Percentiles rank a stretch among this genome's conserved stretches.
phyloP scores from a whole-genome alignment of 1,140 invertebrate genomes.

The Samia ricini region DNA sequence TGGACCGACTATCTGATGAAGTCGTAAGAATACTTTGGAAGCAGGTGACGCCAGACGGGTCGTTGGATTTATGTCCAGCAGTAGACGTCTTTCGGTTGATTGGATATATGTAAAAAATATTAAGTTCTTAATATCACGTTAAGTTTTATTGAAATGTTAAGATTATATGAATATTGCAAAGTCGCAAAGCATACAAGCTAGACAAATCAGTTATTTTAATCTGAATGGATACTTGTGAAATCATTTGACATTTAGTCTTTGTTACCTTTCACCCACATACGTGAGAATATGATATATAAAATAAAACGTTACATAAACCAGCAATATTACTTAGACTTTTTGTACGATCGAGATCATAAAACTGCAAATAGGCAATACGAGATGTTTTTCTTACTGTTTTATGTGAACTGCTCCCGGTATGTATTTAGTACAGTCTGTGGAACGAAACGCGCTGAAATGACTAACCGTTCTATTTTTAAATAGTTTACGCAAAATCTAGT shows the following conservation, averaged over 20 bases:
- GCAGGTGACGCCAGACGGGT: too few species aligned
- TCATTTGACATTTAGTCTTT: not conserved
- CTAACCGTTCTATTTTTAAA: constrained; percentile 20
- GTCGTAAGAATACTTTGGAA: too few species aligned
- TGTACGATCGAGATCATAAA: constrained; percentile 12
- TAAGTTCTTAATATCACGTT: too few species aligned
- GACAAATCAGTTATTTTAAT: not conserved
- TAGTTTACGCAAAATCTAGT: constrained; percentile 1
- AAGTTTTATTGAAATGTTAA: not conserved
- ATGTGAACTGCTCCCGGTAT: constrained; percentile 2
- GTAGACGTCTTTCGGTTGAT: too few species aligned
- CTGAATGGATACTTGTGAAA: not conserved
- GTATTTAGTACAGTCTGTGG: constrained; percentile 12
- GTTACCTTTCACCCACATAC: not conserved
- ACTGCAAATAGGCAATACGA: constrained; percentile 12
- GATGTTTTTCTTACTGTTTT: constrained; percentile 9
- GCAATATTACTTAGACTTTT: not conserved
- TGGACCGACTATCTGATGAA: too few species aligned
- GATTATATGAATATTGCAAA: not conserved
- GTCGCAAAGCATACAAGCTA: not conserved
- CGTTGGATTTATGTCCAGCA: too few species aligned
- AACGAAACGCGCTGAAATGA: constrained; percentile 15
- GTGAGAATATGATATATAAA: not conserved
- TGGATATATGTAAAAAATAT: too few species aligned
- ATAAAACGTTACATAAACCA: not conserved